Base-by-base conservation (phyloP, 2,888 invertebrate genomes). In the Morpho achilles region DNA sequence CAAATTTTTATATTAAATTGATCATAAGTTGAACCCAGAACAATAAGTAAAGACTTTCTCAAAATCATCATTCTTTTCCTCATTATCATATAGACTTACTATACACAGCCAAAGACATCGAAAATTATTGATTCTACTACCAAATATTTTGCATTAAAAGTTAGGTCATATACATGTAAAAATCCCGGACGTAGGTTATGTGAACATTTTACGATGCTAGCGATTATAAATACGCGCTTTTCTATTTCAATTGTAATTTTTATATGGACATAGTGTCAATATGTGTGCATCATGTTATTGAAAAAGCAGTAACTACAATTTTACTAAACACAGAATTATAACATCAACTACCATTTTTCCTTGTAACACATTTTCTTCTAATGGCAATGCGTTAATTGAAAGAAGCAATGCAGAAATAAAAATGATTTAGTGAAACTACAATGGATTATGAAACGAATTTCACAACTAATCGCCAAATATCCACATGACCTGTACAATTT, bases 181-280 rank as follows among this genome's bases (percentile, higher is more conserved):
- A 73, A 75, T 75, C 79, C 80, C 75, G 73, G 70, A 67, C 66
- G 69, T 81, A 90, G 90, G 89, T 88, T 78, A 90, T 90, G 90
- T 91, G 91, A 91, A 91, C 91, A 91, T 91, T 90, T 89, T 90
- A 91, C 91, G 91, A 91, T 90, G 87, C 87, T 87, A 89, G 86
- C 89, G 89, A 79, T 73, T 76, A 75, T 70, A 71, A 73, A 69
- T 68, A 77, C 74, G 75, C 74, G 73, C 66, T 69, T 60, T 57
- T 59, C 56, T 61, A 63, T 66, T 67, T 71, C 61, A 67, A 70
- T 64, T 68, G 72, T 67, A 68, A 72, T 69, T 74, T 67, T 72
- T 68, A 74, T 65, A 75, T 74, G 74, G 69, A 73, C 73, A 78
- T 71, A 78, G 74, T 32, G 59, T 58, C 60, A 58, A 61, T 67